Percentiles rank a stretch among this genome's conserved stretches.
Evolutionary conservation across 2,113 vertebrate genomes (phyloP).

Genomic region (Arenaria interpres): DNA sequence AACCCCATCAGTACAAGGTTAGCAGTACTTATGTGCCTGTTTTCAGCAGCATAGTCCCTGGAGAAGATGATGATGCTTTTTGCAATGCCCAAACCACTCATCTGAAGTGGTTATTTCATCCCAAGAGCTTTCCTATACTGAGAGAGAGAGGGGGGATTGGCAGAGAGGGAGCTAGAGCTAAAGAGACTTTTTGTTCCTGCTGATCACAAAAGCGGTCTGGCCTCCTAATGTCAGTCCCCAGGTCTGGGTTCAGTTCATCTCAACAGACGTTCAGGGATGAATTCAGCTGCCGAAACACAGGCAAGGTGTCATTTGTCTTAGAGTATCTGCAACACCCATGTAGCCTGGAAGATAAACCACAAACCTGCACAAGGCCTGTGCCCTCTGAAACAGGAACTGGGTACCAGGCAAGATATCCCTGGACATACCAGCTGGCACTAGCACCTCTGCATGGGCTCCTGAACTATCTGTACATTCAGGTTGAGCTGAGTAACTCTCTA

Average conservation of each 20-base stretch:
- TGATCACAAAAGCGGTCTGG: background rate
- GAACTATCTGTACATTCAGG: background rate
- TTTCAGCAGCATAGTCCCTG: background rate
- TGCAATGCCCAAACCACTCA: background rate
- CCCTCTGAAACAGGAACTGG: background rate
- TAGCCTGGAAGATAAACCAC: background rate
- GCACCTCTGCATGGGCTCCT: background rate
- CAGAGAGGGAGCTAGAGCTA: background rate
- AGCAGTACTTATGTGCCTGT: background rate
- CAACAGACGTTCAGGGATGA: background rate
- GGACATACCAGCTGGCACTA: background rate
- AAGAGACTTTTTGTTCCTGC: background rate
- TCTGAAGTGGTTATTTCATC: background rate
- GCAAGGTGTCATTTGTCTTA: background rate
- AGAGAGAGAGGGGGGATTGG: background rate
- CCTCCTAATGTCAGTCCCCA: background rate
- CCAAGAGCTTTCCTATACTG: background rate
- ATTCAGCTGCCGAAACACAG: background rate
- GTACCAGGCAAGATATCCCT: background rate
- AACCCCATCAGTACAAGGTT: background rate
- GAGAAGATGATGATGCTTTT: background rate
- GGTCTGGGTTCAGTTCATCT: background rate
- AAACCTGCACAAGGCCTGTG: background rate
- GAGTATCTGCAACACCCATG: background rate
- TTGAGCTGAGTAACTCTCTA: background rate